Base-by-base conservation (phyloP, 2,888 invertebrate species). In the Hyposoter dolosus region DNA sequence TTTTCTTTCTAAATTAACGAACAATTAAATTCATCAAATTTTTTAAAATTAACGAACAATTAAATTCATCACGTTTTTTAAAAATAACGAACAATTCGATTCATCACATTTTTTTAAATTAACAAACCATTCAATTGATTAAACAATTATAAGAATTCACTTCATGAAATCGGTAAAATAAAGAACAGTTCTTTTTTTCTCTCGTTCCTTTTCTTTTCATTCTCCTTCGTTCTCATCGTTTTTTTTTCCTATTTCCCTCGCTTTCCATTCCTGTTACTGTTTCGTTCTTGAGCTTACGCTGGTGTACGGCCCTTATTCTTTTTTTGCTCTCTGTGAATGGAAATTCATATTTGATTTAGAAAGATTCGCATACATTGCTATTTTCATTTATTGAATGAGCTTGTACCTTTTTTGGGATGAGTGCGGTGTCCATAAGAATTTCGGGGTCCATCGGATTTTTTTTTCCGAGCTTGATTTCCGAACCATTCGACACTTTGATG, bases 361-460 rank as follows among this genome's bases (percentile, higher is more conserved):
- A 56, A 28, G 23, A 56, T 12, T 23, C 23, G 56, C 56, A 56
- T 56, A 56, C 3, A 23, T 56, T 56, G 23, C 23, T 56, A 56
- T 28, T 23, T 56, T 23, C 23, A 56, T 56, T 56, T 23, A 56
- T 56, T 56, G 23, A 23, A 56, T 56, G 19, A 9, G 19, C 12
- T 56, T 23, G 56, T 56, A 56, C 12, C 56, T 56, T 56, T 56
- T 23, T 56, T 56, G 56, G 56, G 23, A 56, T 28, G 23, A 56
- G 23, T 56, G 23, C 56, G 23, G 23, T 23, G 56, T 56, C 56
- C 56, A 56, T 56, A 12, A 23, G 56, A 56, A 23, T 56, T 56
- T 56, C 23, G 23, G 56, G 56, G 23, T 56, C 56, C 10, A 56
- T 56, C 12, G 23, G 12, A 23, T 56, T 3, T 56, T 23, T 23